phyloP scores from a whole-genome alignment of 2,113 vertebrate species.

The Antechinus stuartii region DNA sequence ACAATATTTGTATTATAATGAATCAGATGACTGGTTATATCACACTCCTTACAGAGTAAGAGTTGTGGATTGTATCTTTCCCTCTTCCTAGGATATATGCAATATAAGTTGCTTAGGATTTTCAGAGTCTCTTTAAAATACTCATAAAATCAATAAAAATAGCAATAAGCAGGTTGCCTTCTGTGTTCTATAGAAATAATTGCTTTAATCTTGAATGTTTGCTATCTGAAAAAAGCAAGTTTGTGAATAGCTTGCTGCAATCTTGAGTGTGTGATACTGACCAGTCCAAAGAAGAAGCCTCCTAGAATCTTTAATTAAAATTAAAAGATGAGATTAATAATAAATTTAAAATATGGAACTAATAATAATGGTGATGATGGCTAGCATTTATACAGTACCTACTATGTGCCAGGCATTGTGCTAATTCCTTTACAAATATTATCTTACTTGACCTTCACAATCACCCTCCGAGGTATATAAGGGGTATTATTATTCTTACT shows the following conservation, averaged over 20 bases:
- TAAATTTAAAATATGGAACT: background rate
- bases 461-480: background rate
- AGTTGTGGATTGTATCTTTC: slow-evolving; percentile 18
- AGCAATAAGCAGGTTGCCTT: background rate
- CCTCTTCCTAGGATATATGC: slow-evolving; percentile 5
- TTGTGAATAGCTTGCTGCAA: slow-evolving; percentile 1
- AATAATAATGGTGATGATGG: background rate
- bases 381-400: background rate
- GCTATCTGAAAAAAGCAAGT: slow-evolving; percentile 19
- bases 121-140: slow-evolving; percentile 19
- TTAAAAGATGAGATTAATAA: background rate
- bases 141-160: background rate
- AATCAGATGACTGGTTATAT: slow-evolving; percentile 63
- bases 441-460: background rate
- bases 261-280: background rate
- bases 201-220: slow-evolving; percentile 29
- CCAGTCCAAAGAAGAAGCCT: background rate
- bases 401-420: background rate
- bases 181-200: slow-evolving; percentile 36
- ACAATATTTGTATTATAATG: slow-evolving; percentile 74
- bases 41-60: slow-evolving; percentile 38
- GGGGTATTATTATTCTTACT: background rate
- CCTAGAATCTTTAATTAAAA: background rate
- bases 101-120: slow-evolving; percentile 1
- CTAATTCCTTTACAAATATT: background rate